Percentiles rank a stretch among this genome's conserved stretches.
Conservation (phyloP, 2,797 vertebrate species). For the Smutsia temminckii region DNA sequence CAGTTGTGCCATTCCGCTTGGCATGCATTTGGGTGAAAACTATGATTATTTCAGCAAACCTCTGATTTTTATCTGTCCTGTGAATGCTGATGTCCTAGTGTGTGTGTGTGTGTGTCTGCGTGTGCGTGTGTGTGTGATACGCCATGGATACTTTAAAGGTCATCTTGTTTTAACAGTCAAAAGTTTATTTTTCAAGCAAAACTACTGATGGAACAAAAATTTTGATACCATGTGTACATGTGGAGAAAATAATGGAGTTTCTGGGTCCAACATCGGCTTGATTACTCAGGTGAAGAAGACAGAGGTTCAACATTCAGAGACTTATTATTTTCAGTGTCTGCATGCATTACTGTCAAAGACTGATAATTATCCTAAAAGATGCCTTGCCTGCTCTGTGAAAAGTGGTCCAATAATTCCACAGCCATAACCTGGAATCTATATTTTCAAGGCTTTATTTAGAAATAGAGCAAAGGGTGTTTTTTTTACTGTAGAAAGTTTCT, state of each 20-base stretch:
- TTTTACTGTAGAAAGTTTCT: background rate
- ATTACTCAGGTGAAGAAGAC: background rate
- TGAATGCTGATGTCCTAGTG: background rate
- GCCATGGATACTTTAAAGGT: background rate
- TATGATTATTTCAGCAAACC: slow-evolving; percentile 27
- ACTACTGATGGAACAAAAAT: background rate
- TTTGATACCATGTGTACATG: background rate
- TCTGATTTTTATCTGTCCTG: slow-evolving; percentile 15
- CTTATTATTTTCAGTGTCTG: background rate
- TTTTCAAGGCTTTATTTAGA: background rate
- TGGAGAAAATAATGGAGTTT: background rate
- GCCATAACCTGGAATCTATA: background rate
- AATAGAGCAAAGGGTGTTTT: background rate
- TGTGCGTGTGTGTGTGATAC: background rate
- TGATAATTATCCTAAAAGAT: background rate
- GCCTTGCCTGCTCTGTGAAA: background rate
- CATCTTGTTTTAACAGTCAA: background rate
- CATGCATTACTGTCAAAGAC: background rate
- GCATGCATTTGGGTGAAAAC: background rate
- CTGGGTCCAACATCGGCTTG: background rate
- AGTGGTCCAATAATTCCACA: background rate
- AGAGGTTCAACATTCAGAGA: background rate
- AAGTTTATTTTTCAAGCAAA: background rate
- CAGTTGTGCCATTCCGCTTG: background rate
- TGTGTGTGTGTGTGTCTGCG: background rate